Conservation (phyloP, 92 coral and sea anemone genomes). For the Pocillopora grandis region DNA sequence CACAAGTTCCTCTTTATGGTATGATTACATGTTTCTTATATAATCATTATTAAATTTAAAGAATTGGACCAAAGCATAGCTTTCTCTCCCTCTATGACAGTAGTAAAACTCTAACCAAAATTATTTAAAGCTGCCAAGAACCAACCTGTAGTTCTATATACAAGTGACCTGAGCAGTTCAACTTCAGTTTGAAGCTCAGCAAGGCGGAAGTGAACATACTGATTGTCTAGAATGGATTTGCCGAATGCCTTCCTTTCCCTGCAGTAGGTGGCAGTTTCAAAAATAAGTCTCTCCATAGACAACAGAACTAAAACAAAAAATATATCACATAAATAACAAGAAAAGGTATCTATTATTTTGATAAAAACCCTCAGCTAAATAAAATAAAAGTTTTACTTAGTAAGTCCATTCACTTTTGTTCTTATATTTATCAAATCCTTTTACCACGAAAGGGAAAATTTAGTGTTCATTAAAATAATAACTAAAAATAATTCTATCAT, state of each 20-base stretch:
- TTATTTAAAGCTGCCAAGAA: background rate
- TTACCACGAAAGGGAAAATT: too few species aligned
- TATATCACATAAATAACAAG: background rate
- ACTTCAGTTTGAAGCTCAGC: constrained; percentile 96
- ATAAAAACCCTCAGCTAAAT: background rate
- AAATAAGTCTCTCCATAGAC: constrained; percentile 78
- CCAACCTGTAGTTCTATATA: constrained; percentile 90
- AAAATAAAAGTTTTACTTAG: too few species aligned
- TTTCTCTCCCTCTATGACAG: background rate
- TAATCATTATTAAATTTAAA: too few species aligned
- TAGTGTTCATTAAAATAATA: too few species aligned
- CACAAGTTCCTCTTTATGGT: too few species aligned
- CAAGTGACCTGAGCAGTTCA: constrained; percentile 83
- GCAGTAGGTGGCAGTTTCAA: constrained; percentile 93
- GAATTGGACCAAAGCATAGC: too few species aligned
- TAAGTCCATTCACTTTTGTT: too few species aligned
- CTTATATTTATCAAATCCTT: too few species aligned
- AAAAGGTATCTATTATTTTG: background rate
- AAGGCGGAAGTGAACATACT: constrained; percentile 86
- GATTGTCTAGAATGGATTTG: constrained; percentile 87
- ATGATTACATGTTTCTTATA: too few species aligned
- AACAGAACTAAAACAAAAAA: constrained; percentile 60
- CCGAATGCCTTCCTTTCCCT: constrained; percentile 90
- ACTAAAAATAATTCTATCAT: too few species aligned
- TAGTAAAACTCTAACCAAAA: background rate